Base-by-base conservation (phyloP, 2,888 invertebrate genomes). In the Cinara cedri region DNA sequence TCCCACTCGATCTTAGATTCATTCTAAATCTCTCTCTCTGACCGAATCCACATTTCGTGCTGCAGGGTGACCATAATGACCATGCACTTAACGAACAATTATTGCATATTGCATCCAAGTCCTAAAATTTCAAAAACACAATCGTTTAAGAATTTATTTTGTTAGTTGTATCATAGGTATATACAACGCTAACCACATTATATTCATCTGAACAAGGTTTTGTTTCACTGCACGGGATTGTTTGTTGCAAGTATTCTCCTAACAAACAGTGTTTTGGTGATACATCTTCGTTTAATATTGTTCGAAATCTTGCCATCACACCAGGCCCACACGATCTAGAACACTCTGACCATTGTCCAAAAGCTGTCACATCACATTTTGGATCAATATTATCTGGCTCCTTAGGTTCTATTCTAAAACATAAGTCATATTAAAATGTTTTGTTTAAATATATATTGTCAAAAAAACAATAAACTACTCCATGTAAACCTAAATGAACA, bases 261-360 rank as follows among this genome's bases (percentile, higher is more conserved):
- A 42, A 10, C 16, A 81, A 55, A 84, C 95, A 96, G 84, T 92
- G 92, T 86, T 94, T 94, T 66, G 90, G 87, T 1, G 93, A 94
- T 4, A 78, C 76, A 88, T 91, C 89, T 81, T 89, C 90, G 86
- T 90, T 86, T 83, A 87, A 86, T 87, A 93, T 95, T 82, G 88
- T 86, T 80, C 96, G 89, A 81, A 90, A 91, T 83, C 95, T 88
- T 89, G 93, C 92, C 84, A 93, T 89, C 82, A 91, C 88, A 42
- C 97, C 97, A 87, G 92, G 92, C 81, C 96, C 96, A 86, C 97
- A 97, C 42, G 90, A 89, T 54, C 93, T 94, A 3, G 94, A 92
- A 85, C 96, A 96, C 24, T 90, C 87, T 34, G 91, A 90, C 94
- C 94, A 97, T 14, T 87, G 83, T 16, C 89, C 88, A 89, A 94